Percentiles rank a stretch among this genome's conserved stretches.
Conservation (phyloP, 2,797 vertebrate species). For the Poecilia picta region DNA sequence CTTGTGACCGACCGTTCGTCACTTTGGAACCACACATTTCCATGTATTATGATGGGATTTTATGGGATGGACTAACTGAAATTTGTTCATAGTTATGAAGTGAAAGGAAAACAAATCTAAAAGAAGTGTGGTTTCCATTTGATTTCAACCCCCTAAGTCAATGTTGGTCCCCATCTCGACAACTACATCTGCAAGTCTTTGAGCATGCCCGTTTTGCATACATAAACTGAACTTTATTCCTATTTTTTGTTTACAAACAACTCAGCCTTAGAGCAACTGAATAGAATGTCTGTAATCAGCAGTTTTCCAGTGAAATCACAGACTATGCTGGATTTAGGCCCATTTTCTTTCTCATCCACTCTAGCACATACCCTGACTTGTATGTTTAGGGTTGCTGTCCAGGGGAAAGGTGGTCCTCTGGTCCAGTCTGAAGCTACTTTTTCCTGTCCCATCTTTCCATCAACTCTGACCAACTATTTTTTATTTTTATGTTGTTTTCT, state of each 20-base stretch:
- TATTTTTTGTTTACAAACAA: neutral
- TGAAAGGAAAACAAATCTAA: neutral
- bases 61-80: neutral
- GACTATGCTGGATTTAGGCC: neutral
- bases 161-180: neutral
- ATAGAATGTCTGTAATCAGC: neutral
- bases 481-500: too few species aligned
- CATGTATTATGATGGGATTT: neutral
- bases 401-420: neutral
- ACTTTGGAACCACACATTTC: neutral
- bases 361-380: neutral
- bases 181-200: neutral
- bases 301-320: neutral
- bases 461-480: neutral
- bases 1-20: neutral
- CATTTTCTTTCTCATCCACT: neutral
- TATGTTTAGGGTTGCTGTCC: neutral
- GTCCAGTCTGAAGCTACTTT: neutral
- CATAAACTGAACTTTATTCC: neutral
- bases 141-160: neutral
- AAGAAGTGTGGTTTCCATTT: neutral
- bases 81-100: neutral
- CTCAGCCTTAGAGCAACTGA: neutral
- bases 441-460: neutral
- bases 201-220: neutral